Evolutionary conservation across 2,797 vertebrate genomes (phyloP), one percentile per base, ranked within the genome.

Genomic region (Rhinogobio ventralis): DNA sequence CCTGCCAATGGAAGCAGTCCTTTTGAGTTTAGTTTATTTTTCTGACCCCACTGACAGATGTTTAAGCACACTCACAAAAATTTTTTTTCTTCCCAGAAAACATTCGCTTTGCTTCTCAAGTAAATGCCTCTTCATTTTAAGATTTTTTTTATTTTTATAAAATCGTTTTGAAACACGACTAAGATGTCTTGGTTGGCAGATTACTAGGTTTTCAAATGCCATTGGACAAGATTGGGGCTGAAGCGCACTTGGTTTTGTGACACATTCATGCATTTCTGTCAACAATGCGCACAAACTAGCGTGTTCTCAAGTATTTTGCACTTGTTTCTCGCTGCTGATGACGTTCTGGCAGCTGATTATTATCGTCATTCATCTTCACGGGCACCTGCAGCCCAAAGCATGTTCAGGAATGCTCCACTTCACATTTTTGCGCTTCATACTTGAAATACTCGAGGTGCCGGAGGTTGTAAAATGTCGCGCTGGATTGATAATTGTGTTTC

Each of bases 391-490:
- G 9, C 23, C 20, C 17, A 14, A 17, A 71, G 57, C 53, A 1
- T 72, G 68, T 23, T 57, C 36, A 68, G 57, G 25, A 83, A 55
- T 19, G 73, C 60, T 57, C 66, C 64, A 10, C 64, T 69, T 71
- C 51, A 62, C 42, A n/a, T 62, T 62, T 25, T 78, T 71, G 17
- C 17, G 4, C 23, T 23, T 20, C 83, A 39, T 71, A 7, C 74
- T n/a, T 49, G 66, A 68, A 49, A 45, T 77, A 15, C 17, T 51
- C 0, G 3, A 11, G 23, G 25, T 8, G 74, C 4, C 14, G 4
- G 25, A 72, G 55, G 15, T 33, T 71, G 75, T 78, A 49, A 46
- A 72, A 85, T 79, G 76, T 79, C 83, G 64, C 42, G 11, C 42
- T 2, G 30, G 67, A 73, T 36, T 49, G 45, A 20, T 72, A 85